Conservation (phyloP, 2,888 invertebrate genomes). For the Leucozona laternaria region DNA sequence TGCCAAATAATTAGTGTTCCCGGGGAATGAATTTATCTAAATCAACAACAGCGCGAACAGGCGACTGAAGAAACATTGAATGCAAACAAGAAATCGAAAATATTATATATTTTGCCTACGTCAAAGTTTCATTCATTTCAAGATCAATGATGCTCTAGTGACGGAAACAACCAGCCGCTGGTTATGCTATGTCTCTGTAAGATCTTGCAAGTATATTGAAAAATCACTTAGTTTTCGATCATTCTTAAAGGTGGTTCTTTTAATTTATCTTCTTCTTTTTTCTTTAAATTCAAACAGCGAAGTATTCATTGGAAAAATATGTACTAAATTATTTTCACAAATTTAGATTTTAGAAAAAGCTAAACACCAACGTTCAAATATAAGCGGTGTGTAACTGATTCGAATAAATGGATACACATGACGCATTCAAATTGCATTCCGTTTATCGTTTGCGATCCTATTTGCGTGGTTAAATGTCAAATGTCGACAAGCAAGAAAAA, state of each 20-base stretch:
- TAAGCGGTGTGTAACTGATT: not conserved
- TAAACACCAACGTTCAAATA: not conserved
- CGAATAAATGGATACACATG: not conserved
- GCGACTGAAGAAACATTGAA: slow-evolving; percentile 20
- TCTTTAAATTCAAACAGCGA: not conserved
- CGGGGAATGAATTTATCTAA: slow-evolving; percentile 61
- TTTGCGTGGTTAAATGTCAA: not conserved
- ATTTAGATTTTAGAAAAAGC: not conserved
- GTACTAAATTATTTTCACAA: not conserved
- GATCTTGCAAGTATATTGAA: slow-evolving; percentile 24
- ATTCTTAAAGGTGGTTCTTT: slow-evolving; percentile 6
- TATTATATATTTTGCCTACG: slow-evolving; percentile 59
- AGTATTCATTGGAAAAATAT: not conserved
- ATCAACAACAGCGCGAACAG: slow-evolving; percentile 34
- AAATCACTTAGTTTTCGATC: slow-evolving; percentile 20
- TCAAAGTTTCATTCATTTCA: slow-evolving; percentile 76
- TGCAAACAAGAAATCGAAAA: slow-evolving; percentile 24
- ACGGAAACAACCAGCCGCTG: slow-evolving; percentile 42
- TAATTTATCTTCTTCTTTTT: not conserved
- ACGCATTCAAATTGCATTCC: not conserved
- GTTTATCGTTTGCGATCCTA: not conserved
- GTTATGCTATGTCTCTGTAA: slow-evolving; percentile 46
- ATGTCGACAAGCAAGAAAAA: not conserved
- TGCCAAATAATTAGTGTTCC: slow-evolving; percentile 72
- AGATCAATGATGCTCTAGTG: slow-evolving; percentile 74